Conservation (phyloP, 1,140 invertebrate species). For the Agrypnia vestita region DNA sequence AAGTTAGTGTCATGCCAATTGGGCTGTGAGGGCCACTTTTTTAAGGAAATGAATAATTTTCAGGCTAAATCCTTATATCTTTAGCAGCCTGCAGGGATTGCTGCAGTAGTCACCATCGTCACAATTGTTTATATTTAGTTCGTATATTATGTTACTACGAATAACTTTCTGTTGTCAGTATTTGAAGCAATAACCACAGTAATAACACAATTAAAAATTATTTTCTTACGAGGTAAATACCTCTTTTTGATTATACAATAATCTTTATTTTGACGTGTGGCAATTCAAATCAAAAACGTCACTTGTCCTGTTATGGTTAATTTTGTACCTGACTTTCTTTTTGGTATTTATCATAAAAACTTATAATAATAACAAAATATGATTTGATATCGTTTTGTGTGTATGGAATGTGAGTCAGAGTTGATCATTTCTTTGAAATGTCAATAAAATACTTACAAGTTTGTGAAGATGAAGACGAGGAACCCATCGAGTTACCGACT, state of each 20-base stretch:
- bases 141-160: no score
- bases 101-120: no score
- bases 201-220: neutral
- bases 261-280: slow-evolving; percentile 49
- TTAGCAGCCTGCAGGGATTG: no score
- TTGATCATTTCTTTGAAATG: slow-evolving; percentile 62
- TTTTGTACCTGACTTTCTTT: slow-evolving; percentile 57
- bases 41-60: no score
- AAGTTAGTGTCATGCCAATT: no score
- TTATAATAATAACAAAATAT: slow-evolving; percentile 52
- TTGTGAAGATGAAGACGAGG: slow-evolving; percentile 88
- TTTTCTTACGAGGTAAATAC: neutral
- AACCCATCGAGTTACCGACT: slow-evolving; percentile 90
- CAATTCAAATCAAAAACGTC: slow-evolving; percentile 54
- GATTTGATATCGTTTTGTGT: slow-evolving; percentile 51
- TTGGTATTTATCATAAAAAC: slow-evolving; percentile 54
- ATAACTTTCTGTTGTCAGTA: no score
- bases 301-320: slow-evolving; percentile 57
- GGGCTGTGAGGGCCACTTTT: no score
- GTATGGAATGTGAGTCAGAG: slow-evolving; percentile 46
- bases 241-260: slow-evolving; percentile 51
- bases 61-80: no score
- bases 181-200: neutral
- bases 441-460: slow-evolving; percentile 76
- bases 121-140: no score